A percentile compares a stretch with the other conserved stretches of the same genome.
Evolutionary conservation across 2,888 invertebrate species (phyloP).

Genomic region (Drosophila quasianomalipes): DNA sequence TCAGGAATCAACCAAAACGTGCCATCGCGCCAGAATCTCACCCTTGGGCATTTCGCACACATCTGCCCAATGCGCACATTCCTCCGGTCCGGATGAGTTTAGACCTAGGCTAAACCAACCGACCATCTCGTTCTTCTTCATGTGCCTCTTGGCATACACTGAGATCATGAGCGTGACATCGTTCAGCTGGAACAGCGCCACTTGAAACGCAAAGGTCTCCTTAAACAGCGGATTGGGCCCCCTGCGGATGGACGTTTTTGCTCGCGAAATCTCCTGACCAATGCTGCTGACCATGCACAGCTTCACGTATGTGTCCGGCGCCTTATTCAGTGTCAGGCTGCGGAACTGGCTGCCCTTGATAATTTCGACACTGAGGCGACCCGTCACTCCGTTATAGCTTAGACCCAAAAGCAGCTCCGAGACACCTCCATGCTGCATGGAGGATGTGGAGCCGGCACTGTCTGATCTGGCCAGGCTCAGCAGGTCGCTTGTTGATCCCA

Average conservation of each 20-base stretch:
- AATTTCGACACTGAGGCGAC: slow-evolving; percentile 95
- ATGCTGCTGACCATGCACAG: slow-evolving; percentile 95
- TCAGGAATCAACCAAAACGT: slow-evolving; percentile 93
- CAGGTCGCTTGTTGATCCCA: slow-evolving; percentile 88
- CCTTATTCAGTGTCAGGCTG: slow-evolving; percentile 91
- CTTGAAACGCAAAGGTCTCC: slow-evolving; percentile 98
- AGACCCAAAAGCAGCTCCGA: slow-evolving; percentile 95
- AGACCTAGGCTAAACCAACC: slow-evolving; percentile 98
- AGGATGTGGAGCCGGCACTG: slow-evolving; percentile 97
- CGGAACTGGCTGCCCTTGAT: slow-evolving; percentile 90
- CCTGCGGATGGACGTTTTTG: slow-evolving; percentile 95
- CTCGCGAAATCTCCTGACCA: slow-evolving; percentile 96
- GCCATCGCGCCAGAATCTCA: slow-evolving; percentile 97
- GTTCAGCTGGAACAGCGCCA: slow-evolving; percentile 96
- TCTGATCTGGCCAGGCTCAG: slow-evolving; percentile 95
- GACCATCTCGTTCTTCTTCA: slow-evolving; percentile 97
- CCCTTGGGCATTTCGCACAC: slow-evolving; percentile 94
- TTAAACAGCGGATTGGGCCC: slow-evolving; percentile 98
- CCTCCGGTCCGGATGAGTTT: slow-evolving; percentile 96
- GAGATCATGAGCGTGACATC: slow-evolving; percentile 98
- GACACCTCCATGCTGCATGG: slow-evolving; percentile 95
- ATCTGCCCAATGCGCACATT: slow-evolving; percentile 96
- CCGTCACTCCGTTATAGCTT: slow-evolving; percentile 97
- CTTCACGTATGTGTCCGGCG: slow-evolving; percentile 97
- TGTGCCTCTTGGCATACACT: slow-evolving; percentile 96